These are phyloP conservation scores for Drosophila lacteicornis DNA, from an alignment of 1,140 invertebrate genomes.

Conservation along the genomic window DNA sequence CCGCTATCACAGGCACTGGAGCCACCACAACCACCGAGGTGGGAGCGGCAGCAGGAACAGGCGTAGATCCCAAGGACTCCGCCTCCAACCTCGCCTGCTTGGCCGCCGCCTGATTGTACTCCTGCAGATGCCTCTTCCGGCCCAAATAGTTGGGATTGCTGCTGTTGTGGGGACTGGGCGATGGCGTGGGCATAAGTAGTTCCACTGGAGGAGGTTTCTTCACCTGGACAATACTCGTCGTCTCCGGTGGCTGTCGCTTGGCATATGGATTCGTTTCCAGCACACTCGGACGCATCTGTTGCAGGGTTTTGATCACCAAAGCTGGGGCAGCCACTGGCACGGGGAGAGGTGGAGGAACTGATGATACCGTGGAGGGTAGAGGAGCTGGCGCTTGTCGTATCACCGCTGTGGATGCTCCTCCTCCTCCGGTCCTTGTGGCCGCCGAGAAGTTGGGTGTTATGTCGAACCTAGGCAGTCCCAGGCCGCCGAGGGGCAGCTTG, in stretches of 20 bases:
- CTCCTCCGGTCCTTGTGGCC: constrained; percentile 16
- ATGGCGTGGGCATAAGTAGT: constrained; percentile 17
- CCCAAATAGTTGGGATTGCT: constrained; percentile 77
- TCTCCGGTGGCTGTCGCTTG: constrained; percentile 55
- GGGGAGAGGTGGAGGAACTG: constrained; percentile 2
- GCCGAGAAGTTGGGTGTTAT: constrained; percentile 87
- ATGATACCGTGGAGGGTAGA: constrained; percentile 1
- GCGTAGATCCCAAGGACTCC: constrained; percentile 15
- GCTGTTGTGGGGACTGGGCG: constrained; percentile 51
- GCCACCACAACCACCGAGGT: constrained; percentile 33
- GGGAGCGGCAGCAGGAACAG: neutral
- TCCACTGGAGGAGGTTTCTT: constrained; percentile 38
- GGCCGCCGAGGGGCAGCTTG: constrained; percentile 19
- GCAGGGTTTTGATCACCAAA: constrained; percentile 48
- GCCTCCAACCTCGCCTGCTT: constrained; percentile 58
- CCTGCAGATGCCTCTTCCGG: constrained; percentile 73
- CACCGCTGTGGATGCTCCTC: constrained; percentile 31
- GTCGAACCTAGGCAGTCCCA: constrained; percentile 85
- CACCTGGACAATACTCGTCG: constrained; percentile 51
- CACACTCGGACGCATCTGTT: constrained; percentile 58
- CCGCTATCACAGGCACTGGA: constrained; percentile 65
- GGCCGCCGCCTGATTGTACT: constrained; percentile 68
- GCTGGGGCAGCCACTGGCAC: constrained; percentile 21
- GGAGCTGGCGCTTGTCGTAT: constrained; percentile 47
- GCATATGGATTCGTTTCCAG: constrained; percentile 53